Conservation (phyloP, 2,113 vertebrate species). For the Pantherophis guttatus region DNA sequence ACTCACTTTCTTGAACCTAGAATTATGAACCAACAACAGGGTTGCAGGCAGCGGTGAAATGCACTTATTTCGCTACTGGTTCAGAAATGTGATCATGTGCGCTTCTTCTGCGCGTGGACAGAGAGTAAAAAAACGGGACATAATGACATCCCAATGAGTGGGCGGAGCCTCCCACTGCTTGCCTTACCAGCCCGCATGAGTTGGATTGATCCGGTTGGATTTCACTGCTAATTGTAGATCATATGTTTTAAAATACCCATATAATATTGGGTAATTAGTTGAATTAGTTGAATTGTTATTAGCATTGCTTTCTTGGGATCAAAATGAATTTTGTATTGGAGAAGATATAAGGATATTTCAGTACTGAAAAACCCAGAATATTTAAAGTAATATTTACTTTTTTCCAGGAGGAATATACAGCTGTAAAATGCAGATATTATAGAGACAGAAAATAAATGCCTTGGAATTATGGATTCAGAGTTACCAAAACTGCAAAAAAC, state of each 20-base stretch:
- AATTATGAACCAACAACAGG: background rate
- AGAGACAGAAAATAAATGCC: background rate
- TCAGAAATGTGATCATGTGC: no score
- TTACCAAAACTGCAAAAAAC: background rate
- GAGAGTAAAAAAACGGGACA: no score
- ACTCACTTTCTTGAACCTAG: background rate
- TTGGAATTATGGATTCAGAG: background rate
- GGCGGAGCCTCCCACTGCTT: no score
- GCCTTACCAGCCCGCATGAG: no score
- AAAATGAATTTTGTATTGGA: background rate
- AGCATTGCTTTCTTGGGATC: background rate
- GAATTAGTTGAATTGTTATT: background rate
- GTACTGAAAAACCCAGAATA: background rate
- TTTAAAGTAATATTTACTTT: background rate
- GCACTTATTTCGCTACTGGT: no score
- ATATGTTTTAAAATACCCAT: background rate
- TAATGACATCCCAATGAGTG: no score
- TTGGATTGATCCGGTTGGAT: no score
- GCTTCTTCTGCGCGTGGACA: no score
- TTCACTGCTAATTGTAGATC: no score
- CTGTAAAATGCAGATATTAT: background rate
- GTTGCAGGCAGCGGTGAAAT: no score
- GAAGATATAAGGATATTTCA: background rate
- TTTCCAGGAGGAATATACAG: background rate
- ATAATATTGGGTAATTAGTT: background rate